These are phyloP conservation scores for Boleophthalmus pectinirostris DNA, from an alignment of 2,113 vertebrate genomes.

Conservation along the genomic window DNA sequence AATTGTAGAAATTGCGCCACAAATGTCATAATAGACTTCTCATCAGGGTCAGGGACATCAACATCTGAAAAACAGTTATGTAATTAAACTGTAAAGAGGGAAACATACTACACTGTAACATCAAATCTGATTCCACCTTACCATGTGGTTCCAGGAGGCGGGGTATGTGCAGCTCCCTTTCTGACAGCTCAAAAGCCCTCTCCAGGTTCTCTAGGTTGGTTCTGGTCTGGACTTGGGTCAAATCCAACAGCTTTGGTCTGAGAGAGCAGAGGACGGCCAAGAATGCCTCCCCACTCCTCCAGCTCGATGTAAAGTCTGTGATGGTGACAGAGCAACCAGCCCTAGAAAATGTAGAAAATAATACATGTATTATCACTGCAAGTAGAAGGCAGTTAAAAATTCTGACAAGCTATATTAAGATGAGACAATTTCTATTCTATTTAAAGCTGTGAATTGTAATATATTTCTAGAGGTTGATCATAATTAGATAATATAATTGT, in stretches of 20 bases:
- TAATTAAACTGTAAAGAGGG: not conserved
- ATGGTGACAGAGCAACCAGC: slow-evolving; percentile 75
- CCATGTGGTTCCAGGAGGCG: slow-evolving; percentile 88
- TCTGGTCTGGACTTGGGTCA: slow-evolving; percentile 75
- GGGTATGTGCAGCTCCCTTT: slow-evolving; percentile 86
- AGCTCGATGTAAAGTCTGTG: slow-evolving; percentile 89
- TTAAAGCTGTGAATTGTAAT: no score
- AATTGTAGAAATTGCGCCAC: slow-evolving; percentile 92
- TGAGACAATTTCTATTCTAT: no score
- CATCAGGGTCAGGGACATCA: slow-evolving; percentile 84
- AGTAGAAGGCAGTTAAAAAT: no score
- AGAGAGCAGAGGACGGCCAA: slow-evolving; percentile 86
- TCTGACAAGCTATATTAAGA: no score
- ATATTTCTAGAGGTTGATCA: no score
- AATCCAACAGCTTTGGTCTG: slow-evolving; percentile 83
- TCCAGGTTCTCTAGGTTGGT: slow-evolving; percentile 87
- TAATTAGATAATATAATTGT: not conserved
- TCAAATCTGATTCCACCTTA: slow-evolving; percentile 45
- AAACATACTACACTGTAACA: not conserved
- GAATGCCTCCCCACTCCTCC: slow-evolving; percentile 88
- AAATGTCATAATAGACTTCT: slow-evolving; percentile 94
- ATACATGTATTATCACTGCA: not conserved
- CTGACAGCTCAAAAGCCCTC: slow-evolving; percentile 87
- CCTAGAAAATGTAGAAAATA: slow-evolving; percentile 53
- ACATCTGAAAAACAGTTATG: slow-evolving; percentile 77